Evolutionary conservation across 2,113 vertebrate genomes (phyloP).

Genomic region (Atractosteus spatula): DNA sequence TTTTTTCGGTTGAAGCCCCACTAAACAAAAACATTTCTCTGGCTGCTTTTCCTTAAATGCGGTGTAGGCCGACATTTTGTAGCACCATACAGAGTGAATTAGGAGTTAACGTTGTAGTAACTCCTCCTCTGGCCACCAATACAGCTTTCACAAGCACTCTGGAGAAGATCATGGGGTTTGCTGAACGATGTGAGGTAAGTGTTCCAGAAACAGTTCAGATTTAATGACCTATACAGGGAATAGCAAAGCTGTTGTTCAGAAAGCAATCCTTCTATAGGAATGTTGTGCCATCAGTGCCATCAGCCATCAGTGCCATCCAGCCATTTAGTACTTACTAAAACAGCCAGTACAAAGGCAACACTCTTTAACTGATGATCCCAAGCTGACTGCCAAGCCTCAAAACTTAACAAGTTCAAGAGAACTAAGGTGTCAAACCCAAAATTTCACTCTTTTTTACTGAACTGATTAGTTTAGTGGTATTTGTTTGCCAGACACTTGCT

Average conservation of each 20-base stretch:
- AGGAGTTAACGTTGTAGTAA: slow-evolving; percentile 38
- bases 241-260: neutral
- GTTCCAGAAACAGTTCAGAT: neutral
- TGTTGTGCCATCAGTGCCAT: too few relatives aligned
- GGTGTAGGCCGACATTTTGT: slow-evolving; percentile 46
- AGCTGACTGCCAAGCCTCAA: too few relatives aligned
- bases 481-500: too few relatives aligned
- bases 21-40: slow-evolving; percentile 40
- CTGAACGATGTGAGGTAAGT: neutral
- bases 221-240: slow-evolving; percentile 5
- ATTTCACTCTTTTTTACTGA: too few relatives aligned
- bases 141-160: slow-evolving; percentile 49
- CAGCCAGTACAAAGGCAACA: too few relatives aligned
- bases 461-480: too few relatives aligned
- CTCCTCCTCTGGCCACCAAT: slow-evolving; percentile 43
- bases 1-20: slow-evolving; percentile 33
- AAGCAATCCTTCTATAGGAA: too few relatives aligned
- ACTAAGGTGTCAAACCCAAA: too few relatives aligned
- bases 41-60: slow-evolving; percentile 25
- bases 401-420: too few relatives aligned
- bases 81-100: slow-evolving; percentile 6
- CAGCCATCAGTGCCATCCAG: too few relatives aligned
- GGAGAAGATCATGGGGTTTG: slow-evolving; percentile 49
- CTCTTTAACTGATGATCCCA: too few relatives aligned
- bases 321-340: too few relatives aligned